phyloP scores from a whole-genome alignment of 64 coral and sea anemone species.

The Platygyra sinensis region DNA sequence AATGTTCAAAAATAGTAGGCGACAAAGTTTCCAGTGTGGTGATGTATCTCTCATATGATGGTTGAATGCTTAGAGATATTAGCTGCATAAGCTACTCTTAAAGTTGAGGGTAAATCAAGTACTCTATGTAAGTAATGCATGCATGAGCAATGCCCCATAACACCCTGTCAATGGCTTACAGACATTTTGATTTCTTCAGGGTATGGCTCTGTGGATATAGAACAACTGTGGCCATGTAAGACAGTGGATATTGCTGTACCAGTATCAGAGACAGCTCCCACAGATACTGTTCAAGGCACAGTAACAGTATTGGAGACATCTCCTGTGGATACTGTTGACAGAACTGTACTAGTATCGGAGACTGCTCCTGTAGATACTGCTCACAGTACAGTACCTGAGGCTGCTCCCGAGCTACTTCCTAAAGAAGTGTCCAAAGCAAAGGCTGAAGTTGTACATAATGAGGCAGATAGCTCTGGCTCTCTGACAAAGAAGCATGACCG shows the following conservation, averaged over 20 bases:
- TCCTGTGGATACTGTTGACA: too few relatives aligned
- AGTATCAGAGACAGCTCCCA: background rate
- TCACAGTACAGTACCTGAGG: background rate
- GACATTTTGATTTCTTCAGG: background rate
- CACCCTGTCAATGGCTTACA: too few relatives aligned
- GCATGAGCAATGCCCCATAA: too few relatives aligned
- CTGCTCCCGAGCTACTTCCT: background rate
- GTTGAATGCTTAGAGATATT: too few relatives aligned
- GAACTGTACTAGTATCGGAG: background rate
- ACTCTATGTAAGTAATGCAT: too few relatives aligned
- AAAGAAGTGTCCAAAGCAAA: background rate
- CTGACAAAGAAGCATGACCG: background rate
- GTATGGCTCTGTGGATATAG: constrained; percentile 15
- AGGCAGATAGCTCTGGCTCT: background rate
- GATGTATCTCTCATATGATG: too few relatives aligned
- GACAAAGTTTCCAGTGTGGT: too few relatives aligned
- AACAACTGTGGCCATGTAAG: background rate
- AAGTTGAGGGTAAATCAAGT: too few relatives aligned
- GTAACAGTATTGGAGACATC: background rate
- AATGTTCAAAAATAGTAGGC: too few relatives aligned
- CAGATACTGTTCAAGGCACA: background rate
- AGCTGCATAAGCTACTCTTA: too few relatives aligned
- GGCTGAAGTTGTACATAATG: background rate
- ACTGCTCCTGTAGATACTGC: background rate
- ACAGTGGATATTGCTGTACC: background rate